Conservation (phyloP, 2,113 vertebrate species). For the Oryzias woworae region DNA sequence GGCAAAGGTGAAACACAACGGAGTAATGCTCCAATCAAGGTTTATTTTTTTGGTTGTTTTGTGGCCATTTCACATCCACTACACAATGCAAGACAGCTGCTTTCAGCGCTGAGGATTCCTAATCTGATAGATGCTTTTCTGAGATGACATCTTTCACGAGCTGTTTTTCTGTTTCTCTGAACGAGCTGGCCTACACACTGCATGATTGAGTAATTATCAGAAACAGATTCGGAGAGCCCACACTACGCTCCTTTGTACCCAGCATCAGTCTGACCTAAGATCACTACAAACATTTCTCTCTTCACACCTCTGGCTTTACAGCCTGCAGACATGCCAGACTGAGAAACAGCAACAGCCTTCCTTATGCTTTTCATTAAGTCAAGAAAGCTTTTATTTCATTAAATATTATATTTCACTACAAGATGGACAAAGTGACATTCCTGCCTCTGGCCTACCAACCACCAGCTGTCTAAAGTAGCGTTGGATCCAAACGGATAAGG, state of each 20-base stretch:
- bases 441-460: slow-evolving; percentile 7
- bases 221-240: slow-evolving; percentile 44
- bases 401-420: too few species aligned
- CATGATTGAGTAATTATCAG: slow-evolving; percentile 68
- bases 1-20: slow-evolving; percentile 26
- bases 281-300: slow-evolving; percentile 57
- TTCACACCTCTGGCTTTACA: slow-evolving; percentile 40
- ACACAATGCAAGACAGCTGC: slow-evolving; percentile 29
- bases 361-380: slow-evolving; percentile 28
- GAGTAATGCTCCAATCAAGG: slow-evolving; percentile 54
- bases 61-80: slow-evolving; percentile 42
- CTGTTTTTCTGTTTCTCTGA: slow-evolving; percentile 20
- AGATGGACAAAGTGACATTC: too few species aligned
- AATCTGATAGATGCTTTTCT: slow-evolving; percentile 34
- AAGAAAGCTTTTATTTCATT: slow-evolving; percentile 13
- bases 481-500: slow-evolving; percentile 7
- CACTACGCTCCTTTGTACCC: slow-evolving; percentile 50
- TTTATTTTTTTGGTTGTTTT: slow-evolving; percentile 20
- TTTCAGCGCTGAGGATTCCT: slow-evolving; percentile 42
- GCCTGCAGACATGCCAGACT: slow-evolving; percentile 20
- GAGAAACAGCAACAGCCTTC: slow-evolving; percentile 36
- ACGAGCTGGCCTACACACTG: slow-evolving; percentile 36
- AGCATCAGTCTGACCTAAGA: slow-evolving; percentile 34
- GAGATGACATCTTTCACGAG: slow-evolving; percentile 26
- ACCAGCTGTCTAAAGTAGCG: slow-evolving; percentile 1